Percentiles rank a stretch among this genome's conserved stretches.
Conservation (phyloP, 2,888 invertebrate genomes). For the Nomada lathburiana region DNA sequence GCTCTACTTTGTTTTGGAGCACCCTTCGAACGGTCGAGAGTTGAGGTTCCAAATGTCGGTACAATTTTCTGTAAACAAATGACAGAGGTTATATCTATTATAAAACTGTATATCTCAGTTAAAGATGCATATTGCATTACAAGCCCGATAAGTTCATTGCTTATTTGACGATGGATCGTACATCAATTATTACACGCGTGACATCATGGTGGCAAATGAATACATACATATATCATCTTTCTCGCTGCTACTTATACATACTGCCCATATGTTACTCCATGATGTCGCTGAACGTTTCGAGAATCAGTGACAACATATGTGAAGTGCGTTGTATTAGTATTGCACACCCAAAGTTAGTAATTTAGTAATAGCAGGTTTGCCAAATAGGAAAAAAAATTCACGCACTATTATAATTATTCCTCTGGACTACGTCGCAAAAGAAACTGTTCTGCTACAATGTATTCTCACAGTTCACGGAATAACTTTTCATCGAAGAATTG, state of each 20-base stretch:
- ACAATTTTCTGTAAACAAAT: slow-evolving; percentile 29
- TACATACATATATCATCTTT: background rate
- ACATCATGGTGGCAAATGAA: background rate
- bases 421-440: background rate
- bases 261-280: slow-evolving; percentile 25
- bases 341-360: slow-evolving; percentile 8
- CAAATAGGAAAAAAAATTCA: background rate
- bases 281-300: slow-evolving; percentile 7
- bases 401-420: background rate
- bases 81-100: background rate
- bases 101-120: background rate
- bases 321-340: slow-evolving; percentile 7
- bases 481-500: background rate
- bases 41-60: background rate
- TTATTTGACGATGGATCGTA: background rate
- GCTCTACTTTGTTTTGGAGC: background rate
- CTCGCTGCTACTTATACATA: background rate
- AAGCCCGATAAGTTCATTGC: background rate
- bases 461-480: background rate
- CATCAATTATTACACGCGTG: background rate
- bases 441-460: background rate
- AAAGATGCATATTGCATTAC: background rate
- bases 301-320: slow-evolving; percentile 17
- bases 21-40: background rate
- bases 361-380: slow-evolving; percentile 17